These are phyloP conservation scores for Monodelphis domestica DNA, from an alignment of 2,797 vertebrate genomes.

Conservation along the genomic window DNA sequence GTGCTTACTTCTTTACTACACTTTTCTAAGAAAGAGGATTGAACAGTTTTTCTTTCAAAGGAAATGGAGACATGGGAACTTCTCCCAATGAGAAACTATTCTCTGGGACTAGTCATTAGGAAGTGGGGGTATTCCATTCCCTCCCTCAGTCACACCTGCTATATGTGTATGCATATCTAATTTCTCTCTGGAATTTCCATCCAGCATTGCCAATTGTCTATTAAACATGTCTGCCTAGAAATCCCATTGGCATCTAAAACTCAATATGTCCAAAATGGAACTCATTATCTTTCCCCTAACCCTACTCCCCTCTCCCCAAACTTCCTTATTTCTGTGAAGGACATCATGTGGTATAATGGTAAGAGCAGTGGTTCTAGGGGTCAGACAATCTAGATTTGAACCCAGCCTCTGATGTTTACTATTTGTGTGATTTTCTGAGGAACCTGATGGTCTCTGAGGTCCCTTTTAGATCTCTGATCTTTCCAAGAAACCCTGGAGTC, in stretches of 20 bases:
- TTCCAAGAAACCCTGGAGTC: not conserved
- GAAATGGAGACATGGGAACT: not conserved
- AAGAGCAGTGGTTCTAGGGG: not conserved
- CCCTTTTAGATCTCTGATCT: not conserved
- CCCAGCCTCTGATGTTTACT: not conserved
- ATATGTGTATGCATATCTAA: not conserved
- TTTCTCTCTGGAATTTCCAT: not conserved
- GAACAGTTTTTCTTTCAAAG: not conserved
- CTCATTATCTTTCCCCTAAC: not conserved
- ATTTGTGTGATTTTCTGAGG: not conserved
- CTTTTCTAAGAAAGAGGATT: not conserved
- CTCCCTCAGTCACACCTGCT: not conserved
- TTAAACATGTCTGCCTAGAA: not conserved
- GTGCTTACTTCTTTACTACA: not conserved
- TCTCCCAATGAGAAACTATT: not conserved
- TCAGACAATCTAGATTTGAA: not conserved
- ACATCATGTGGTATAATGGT: not conserved
- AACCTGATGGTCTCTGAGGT: not conserved
- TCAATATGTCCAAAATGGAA: not conserved
- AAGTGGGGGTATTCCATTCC: not conserved
- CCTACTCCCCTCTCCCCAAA: not conserved
- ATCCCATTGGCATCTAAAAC: not conserved
- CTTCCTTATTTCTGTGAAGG: not conserved
- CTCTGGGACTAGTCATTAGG: not conserved
- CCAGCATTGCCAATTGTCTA: not conserved